phyloP scores from a whole-genome alignment of 1,140 invertebrate species.

The Microplitis mediator region DNA sequence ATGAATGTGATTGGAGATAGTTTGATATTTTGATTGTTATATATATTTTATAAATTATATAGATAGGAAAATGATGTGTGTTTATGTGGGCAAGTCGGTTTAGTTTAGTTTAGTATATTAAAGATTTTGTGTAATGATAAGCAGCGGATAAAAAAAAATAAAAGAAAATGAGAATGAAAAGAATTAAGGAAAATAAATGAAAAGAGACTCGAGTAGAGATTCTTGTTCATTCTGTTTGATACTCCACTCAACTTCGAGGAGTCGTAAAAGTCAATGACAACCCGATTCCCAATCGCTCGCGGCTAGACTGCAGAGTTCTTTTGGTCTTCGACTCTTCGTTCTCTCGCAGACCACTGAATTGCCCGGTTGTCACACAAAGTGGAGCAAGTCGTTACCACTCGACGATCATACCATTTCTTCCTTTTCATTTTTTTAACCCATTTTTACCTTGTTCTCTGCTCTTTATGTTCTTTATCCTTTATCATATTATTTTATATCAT shows the following conservation, averaged over 20 bases:
- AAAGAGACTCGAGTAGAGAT: background rate
- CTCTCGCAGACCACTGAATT: background rate
- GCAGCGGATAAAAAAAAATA: background rate
- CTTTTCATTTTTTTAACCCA: background rate
- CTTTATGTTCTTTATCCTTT: too few species aligned
- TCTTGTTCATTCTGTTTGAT: background rate
- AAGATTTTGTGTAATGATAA: too few species aligned
- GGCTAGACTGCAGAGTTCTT: background rate
- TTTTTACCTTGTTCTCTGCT: too few species aligned
- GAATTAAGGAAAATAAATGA: background rate
- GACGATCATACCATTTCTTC: background rate
- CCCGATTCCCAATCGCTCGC: background rate
- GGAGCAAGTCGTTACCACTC: background rate
- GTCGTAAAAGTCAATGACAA: slow-evolving; percentile 3
- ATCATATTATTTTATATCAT: too few species aligned
- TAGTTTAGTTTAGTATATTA: too few species aligned
- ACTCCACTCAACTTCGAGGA: background rate
- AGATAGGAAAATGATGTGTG: too few species aligned
- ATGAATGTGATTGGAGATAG: too few species aligned
- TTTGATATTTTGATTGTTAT: too few species aligned
- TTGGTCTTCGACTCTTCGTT: background rate
- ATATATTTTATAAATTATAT: too few species aligned
- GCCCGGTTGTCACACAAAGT: background rate
- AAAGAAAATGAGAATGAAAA: background rate
- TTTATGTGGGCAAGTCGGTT: too few species aligned